Base-by-base conservation (phyloP, 1,140 invertebrate genomes). In the Phortica variegata region DNA sequence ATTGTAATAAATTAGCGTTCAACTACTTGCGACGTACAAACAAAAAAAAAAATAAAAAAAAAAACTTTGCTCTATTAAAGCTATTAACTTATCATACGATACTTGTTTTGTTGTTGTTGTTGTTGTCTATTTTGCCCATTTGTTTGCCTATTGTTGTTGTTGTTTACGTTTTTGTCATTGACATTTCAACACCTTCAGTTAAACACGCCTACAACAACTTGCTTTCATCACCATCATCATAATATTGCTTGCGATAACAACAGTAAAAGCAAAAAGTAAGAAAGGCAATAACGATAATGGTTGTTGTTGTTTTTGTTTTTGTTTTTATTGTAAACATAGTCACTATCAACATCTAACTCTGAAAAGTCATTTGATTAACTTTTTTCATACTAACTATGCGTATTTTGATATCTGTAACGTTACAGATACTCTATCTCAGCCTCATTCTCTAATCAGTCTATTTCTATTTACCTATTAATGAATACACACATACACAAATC, bases 161-260 rank as follows among this genome's bases (percentile, higher is more conserved):
- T 43, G 40, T 31, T 44, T n/a, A n/a, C n/a, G 41, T 54, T 49
- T 47, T 60, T 50, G 43, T 61, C 46, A 34, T 46, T 43, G 61
- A 31, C 34, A 43, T 66, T 66, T 62, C 62, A 62, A 66, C 62
- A 66, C 62, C 59, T 66, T 57, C 43, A 45, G 45, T 33, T 61
- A 56, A 36, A 49, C 42, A 18, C 45, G 42, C 34, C 37, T 38
- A 42, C 42, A 32, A 38, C 41, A 49, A 60, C 43, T 52, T 60
- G 57, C 53, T 66, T 66, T 66, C 56, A 46, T 52, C 56, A 66
- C 52, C 34, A 49, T 52, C 37, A 58, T 51, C 46, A 55, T 32
- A n/a, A 57, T 34, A 34, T 34, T n/a, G 32, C 13, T 9, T 7
- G 12, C 26, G 26, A 29, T 6, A 7, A 47, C 51, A 57, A 43